Evolutionary conservation across 2,888 invertebrate species (phyloP).

Genomic region (Lydus trimaculatus): DNA sequence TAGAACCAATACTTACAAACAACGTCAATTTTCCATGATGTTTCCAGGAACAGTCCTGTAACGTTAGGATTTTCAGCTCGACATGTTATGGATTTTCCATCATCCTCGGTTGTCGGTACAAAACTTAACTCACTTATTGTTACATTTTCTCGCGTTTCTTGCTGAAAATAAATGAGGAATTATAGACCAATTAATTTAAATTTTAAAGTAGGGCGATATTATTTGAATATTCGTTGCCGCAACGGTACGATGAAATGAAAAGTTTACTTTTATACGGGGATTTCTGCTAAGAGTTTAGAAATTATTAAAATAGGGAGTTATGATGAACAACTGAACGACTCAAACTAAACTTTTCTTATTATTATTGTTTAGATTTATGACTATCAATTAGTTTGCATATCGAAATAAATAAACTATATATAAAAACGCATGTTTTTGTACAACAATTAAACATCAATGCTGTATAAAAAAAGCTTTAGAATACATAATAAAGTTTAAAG

Average conservation of each 20-base stretch:
- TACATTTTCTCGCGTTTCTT: conserved; percentile 80
- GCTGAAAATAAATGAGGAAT: conserved; percentile 64
- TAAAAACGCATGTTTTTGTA: not conserved
- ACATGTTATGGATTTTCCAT: conserved; percentile 88
- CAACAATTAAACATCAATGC: no score
- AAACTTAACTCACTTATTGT: conserved; percentile 88
- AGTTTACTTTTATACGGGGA: conserved; percentile 42
- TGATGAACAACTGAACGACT: conserved; percentile 29
- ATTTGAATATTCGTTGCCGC: conserved; percentile 43
- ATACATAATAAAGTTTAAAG: not conserved
- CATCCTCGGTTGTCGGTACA: conserved; percentile 87
- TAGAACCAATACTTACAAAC: conserved; percentile 77
- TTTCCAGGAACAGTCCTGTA: conserved; percentile 81
- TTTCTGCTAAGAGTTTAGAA: conserved; percentile 33
- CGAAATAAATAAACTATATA: conserved; percentile 17
- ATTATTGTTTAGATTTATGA: conserved; percentile 38
- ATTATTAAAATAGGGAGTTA: conserved; percentile 44
- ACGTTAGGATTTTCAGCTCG: conserved; percentile 92
- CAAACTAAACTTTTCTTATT: conserved; percentile 36
- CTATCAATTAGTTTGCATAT: conserved; percentile 25
- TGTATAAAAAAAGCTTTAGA: not conserved
- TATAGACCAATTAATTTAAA: conserved; percentile 51
- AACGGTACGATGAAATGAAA: conserved; percentile 34
- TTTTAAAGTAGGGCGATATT: conserved; percentile 45
- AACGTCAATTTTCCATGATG: conserved; percentile 87